Evolutionary conservation across 1,140 invertebrate species (phyloP).

Genomic region (Formica selysi): DNA sequence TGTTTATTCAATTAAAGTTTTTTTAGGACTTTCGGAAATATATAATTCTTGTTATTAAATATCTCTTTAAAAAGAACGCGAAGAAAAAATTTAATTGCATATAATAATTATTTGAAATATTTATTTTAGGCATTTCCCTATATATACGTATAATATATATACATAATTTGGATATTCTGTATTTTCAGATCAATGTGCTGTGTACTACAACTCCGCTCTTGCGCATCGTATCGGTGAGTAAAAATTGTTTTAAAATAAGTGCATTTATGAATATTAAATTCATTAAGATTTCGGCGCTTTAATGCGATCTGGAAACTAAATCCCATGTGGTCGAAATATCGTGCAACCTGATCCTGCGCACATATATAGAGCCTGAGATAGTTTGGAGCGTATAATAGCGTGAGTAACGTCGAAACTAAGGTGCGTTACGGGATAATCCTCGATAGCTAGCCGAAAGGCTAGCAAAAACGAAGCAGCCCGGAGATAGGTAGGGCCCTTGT

Average conservation of each 20-base stretch:
- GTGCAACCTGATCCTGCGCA: neutral
- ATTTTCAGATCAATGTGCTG: neutral
- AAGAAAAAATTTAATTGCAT: no score
- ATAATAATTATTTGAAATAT: no score
- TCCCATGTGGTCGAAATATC: neutral
- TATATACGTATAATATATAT: neutral
- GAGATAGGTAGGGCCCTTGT: slow-evolving; percentile 28
- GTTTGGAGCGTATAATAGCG: slow-evolving; percentile 39
- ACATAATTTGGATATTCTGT: neutral
- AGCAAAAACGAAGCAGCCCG: slow-evolving; percentile 49
- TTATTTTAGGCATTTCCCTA: no score
- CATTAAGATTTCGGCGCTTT: neutral
- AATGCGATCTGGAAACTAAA: slow-evolving; percentile 2
- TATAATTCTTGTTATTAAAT: no score
- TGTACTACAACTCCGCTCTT: no score
- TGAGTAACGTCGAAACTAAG: slow-evolving; percentile 42
- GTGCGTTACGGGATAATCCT: slow-evolving; percentile 46
- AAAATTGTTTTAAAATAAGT: neutral
- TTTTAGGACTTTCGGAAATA: no score
- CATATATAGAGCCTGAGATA: slow-evolving; percentile 13
- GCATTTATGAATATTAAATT: neutral
- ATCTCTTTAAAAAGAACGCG: no score
- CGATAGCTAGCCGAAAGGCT: slow-evolving; percentile 20
- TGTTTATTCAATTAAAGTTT: no score
- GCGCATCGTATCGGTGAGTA: no score